Evolutionary conservation across 2,113 vertebrate genomes (phyloP).

Genomic region (Cavia aperea): DNA sequence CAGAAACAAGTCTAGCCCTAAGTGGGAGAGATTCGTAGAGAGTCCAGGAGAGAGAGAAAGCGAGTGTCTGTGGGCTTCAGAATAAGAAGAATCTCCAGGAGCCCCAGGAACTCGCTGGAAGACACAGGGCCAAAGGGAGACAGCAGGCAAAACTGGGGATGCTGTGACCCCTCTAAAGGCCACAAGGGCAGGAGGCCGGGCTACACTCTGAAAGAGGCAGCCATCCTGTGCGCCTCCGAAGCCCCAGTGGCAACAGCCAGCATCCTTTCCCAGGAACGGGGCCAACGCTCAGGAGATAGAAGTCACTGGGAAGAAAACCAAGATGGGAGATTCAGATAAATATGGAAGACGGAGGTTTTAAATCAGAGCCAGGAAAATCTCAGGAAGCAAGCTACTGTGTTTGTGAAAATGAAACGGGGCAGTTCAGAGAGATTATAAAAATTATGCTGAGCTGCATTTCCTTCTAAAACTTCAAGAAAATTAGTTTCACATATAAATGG

Average conservation of each 20-base stretch:
- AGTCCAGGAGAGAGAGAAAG: background rate
- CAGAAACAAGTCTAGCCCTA: background rate
- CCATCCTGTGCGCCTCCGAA: fast-evolving
- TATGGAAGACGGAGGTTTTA: background rate
- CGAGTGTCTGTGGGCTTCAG: background rate
- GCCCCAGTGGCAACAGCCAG: background rate
- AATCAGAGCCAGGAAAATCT: background rate
- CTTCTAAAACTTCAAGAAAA: conserved; percentile 1
- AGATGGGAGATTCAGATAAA: background rate
- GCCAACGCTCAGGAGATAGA: background rate
- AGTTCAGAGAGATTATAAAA: background rate
- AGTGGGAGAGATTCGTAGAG: background rate
- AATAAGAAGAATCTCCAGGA: background rate
- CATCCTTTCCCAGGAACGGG: background rate
- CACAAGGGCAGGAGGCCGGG: background rate
- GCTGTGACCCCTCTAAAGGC: fast-evolving
- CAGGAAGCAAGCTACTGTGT: background rate
- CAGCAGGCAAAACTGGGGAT: background rate
- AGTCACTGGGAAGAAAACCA: background rate
- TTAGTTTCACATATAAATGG: conserved; percentile 23
- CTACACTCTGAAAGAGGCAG: background rate
- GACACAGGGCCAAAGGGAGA: background rate
- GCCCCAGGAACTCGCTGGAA: background rate
- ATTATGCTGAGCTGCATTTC: background rate
- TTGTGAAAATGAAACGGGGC: background rate